Percentiles rank a stretch among this genome's conserved stretches.
Conservation (phyloP, 2,113 vertebrate species). For the Sus scrofa region T2T-Sscrofa CM000820.6:35600501-35601000, state of each 20-base stretch:
- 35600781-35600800: too few relatives aligned
- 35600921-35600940: background rate
- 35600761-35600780: too few relatives aligned
- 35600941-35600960: background rate
- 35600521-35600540: background rate
- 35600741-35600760: too few relatives aligned
- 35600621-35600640: too few relatives aligned
- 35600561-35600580: too few relatives aligned
- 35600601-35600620: too few relatives aligned
- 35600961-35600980: background rate
- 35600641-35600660: too few relatives aligned
- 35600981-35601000: background rate
- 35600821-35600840: background rate
- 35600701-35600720: too few relatives aligned
- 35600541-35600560: background rate
- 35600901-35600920: background rate
- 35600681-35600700: too few relatives aligned
- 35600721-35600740: too few relatives aligned
- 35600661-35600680: too few relatives aligned
- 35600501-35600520: conserved; percentile 1
- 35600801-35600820: background rate
- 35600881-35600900: background rate
- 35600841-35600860: conserved; percentile 3
- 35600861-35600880: background rate
- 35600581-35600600: too few relatives aligned